Evolutionary conservation across 1,140 invertebrate species (phyloP).

Genomic region (Monomorium pharaonis): DNA sequence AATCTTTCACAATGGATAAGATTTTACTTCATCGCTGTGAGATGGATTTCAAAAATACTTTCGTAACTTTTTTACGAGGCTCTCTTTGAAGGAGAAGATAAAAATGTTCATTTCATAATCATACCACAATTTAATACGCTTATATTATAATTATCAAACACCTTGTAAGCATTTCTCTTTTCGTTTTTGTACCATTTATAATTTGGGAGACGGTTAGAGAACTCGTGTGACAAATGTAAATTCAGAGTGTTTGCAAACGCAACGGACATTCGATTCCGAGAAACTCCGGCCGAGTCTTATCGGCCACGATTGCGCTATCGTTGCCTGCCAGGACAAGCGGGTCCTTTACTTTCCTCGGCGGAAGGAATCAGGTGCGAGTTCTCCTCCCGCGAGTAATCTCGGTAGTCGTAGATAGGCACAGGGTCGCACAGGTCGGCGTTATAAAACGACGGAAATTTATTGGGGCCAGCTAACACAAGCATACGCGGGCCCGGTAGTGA

Average conservation of each 20-base stretch:
- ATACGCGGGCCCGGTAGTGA: slow-evolving; percentile 63
- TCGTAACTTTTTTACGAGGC: background rate
- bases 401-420: slow-evolving; percentile 33
- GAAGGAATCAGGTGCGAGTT: slow-evolving; percentile 51
- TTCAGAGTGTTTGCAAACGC: background rate
- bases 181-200: background rate
- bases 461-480: slow-evolving; percentile 33
- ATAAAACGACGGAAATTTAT: slow-evolving; percentile 71
- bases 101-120: background rate
- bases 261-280: background rate
- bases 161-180: background rate
- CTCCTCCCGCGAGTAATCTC: background rate
- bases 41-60: background rate
- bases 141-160: too few relatives aligned
- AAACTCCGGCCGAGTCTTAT: background rate
- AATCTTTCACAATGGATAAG: background rate
- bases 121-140: background rate
- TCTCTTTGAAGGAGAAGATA: background rate
- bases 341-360: slow-evolving; percentile 3
- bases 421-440: slow-evolving; percentile 7
- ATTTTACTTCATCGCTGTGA: background rate
- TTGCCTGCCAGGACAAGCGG: background rate
- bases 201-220: background rate
- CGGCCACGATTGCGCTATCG: slow-evolving; percentile 15
- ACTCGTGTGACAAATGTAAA: background rate